These are phyloP conservation scores for Heliconius congener DNA, from an alignment of 1,140 invertebrate genomes.

Conservation along the genomic window DNA sequence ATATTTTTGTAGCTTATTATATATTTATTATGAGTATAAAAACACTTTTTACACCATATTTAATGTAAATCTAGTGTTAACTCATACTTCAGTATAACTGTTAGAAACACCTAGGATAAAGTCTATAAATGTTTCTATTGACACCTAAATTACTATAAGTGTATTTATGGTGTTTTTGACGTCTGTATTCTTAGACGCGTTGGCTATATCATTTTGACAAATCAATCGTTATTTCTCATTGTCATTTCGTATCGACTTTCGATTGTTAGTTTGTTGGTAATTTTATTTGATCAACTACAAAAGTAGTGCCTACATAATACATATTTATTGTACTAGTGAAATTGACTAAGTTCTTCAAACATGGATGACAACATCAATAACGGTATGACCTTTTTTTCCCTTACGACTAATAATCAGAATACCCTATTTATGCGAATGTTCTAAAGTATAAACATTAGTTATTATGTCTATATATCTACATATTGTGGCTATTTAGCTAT, in stretches of 20 bases:
- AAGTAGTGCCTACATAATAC: background rate
- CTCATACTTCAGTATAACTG: no score
- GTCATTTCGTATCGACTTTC: background rate
- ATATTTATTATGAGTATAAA: no score
- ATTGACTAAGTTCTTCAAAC: background rate
- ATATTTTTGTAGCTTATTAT: no score
- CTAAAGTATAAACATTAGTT: background rate
- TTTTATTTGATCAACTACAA: background rate
- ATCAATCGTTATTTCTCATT: background rate
- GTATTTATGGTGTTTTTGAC: background rate
- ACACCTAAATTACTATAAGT: no score
- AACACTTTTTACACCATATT: no score
- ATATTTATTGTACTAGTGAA: background rate
- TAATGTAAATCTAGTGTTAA: no score
- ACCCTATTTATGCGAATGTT: background rate
- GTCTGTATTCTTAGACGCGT: background rate
- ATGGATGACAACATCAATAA: conserved; percentile 2
- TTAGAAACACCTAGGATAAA: no score
- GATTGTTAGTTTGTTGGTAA: background rate
- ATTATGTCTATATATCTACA: no score
- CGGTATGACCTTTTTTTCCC: background rate
- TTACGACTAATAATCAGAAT: background rate
- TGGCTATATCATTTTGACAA: conserved; percentile 8
- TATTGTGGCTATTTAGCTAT: no score
- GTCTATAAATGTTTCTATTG: no score